Percentiles rank a stretch among this genome's conserved stretches.
phyloP scores from a whole-genome alignment of 2,888 invertebrate genomes.

The Synergus itoensis region DNA sequence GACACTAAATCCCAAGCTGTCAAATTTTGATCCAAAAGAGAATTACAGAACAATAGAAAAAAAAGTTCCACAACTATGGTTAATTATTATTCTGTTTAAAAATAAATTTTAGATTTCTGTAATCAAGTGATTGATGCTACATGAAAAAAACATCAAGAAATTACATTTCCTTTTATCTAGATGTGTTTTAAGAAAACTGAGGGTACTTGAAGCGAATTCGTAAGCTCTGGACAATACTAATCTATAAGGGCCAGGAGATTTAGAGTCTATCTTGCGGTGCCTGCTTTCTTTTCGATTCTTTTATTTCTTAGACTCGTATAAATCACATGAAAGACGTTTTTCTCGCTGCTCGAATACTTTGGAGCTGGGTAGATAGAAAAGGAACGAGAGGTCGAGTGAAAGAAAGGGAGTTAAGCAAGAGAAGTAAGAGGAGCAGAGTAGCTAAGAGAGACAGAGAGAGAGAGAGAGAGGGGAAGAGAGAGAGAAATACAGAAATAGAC shows the following conservation, averaged over 20 bases:
- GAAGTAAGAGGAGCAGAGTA: conserved; percentile 47
- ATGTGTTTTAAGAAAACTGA: background rate
- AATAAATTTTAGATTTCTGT: background rate
- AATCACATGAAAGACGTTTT: conserved; percentile 68
- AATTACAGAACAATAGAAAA: too few species aligned
- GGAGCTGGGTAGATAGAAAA: conserved; percentile 56
- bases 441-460: conserved; percentile 46
- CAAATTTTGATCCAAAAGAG: too few species aligned
- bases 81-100: background rate
- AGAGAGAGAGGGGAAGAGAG: conserved; percentile 45
- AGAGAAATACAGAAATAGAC: conserved; percentile 33
- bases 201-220: background rate
- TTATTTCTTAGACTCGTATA: conserved; percentile 64
- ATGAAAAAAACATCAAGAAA: background rate
- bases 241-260: conserved; percentile 57
- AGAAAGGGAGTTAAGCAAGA: conserved; percentile 37
- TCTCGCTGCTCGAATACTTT: conserved; percentile 55
- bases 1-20: too few species aligned
- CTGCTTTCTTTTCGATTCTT: conserved; percentile 58
- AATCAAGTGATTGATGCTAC: background rate
- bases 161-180: background rate
- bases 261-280: conserved; percentile 58
- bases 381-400: conserved; percentile 51
- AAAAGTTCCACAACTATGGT: background rate
- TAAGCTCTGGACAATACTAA: conserved; percentile 44